Evolutionary conservation across 1,140 invertebrate genomes (phyloP), one percentile per base, ranked within the genome.

Genomic region (Steinernema khuongi): DNA sequence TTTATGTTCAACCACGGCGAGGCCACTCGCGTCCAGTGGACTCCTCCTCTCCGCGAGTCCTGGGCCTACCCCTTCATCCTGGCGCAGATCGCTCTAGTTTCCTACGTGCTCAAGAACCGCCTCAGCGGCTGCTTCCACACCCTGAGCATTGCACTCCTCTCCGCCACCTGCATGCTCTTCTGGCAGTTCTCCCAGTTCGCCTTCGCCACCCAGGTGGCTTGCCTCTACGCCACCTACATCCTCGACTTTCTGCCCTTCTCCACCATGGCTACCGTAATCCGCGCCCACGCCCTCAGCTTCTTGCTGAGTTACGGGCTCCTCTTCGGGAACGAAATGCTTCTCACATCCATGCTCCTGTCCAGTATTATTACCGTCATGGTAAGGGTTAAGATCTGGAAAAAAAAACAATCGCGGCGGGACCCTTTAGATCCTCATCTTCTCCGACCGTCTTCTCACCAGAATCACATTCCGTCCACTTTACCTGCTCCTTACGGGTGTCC

Each of bases 1-100:
- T 93, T 91, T 84, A 91, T 92, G 76, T 91, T 90, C 74, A 93
- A 94, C 83, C 92, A 93, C 84, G 89, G 88, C 1, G 92, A 93
- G 85, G 89, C 89, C 66, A 93, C 92, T 0, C 84, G 92, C 36
- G 91, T 93, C 0, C 91, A 92, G 83, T 93, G 92, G 92, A 90
- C 92, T 0, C 91, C 92, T 0, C 92, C 92, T 7, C 86, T 93
- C 69, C 85, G 92, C 72, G 92, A 94, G 86, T 92, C 90, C 79
- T 91, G 93, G 85, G 91, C 90, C 0, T 92, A 91, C 82, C 92
- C 92, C 0, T 87, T 90, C 70, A 86, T 89, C 75, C 79, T 90
- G 1, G 70, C 87, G 11, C 88, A 89, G 76, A 86, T 88, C 80
- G 84, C 86, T 30, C 30, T 87, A 43, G 81, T 88, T 0, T 86